Evolutionary conservation across 2,797 vertebrate genomes (phyloP).

Genomic region (Ctenochaetus hawaiiensis): DNA sequence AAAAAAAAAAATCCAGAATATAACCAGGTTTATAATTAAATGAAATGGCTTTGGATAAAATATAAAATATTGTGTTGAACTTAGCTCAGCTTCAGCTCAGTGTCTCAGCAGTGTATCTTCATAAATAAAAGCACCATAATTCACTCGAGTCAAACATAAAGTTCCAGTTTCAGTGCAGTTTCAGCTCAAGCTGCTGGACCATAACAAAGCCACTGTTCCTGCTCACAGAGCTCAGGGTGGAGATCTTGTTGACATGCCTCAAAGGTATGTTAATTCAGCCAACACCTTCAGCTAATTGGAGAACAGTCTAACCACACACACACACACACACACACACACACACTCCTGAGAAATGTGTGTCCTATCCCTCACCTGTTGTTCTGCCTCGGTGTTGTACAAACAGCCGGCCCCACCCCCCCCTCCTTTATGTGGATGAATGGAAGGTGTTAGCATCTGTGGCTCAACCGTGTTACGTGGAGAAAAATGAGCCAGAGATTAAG

Average conservation of each 20-base stretch:
- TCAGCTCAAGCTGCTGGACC: background rate
- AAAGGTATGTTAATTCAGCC: constrained; percentile 46
- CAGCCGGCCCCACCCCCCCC: constrained; percentile 26
- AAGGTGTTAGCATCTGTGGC: constrained; percentile 31
- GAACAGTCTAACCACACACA: constrained; percentile 21
- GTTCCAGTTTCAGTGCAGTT: constrained; percentile 9
- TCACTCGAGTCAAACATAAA: background rate
- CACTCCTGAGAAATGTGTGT: constrained; percentile 20
- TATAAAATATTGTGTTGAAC: background rate
- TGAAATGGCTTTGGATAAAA: background rate
- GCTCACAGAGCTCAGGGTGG: constrained; percentile 17
- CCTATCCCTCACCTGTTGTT: constrained; percentile 26
- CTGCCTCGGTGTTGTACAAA: background rate
- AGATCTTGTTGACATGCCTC: constrained; percentile 31
- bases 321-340: constrained; percentile 44
- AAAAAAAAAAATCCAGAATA: background rate
- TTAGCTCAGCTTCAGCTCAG: background rate
- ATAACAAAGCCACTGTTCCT: background rate
- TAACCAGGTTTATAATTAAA: too few relatives aligned
- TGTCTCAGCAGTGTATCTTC: too few relatives aligned
- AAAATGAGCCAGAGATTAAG: constrained; percentile 17
- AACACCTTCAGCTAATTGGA: constrained; percentile 57
- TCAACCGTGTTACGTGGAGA: background rate
- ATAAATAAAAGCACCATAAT: background rate
- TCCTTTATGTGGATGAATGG: constrained; percentile 57